phyloP scores from a whole-genome alignment of 2,888 invertebrate genomes.

The Tipula vernalis region DNA sequence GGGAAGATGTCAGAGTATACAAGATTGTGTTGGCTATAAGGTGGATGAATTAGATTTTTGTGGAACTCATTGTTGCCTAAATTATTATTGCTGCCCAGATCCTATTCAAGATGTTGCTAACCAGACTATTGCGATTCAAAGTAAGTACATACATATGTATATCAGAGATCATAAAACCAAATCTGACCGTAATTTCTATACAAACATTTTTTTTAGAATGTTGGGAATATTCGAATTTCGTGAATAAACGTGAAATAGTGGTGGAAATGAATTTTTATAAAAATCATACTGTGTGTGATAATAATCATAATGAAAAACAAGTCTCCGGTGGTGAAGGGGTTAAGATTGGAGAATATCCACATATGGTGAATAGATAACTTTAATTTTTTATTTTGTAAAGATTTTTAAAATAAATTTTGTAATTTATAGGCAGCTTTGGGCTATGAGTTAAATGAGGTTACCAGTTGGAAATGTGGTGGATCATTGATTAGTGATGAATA shows the following conservation, averaged over 20 bases:
- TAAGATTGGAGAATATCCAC: not conserved
- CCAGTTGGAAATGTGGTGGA: not conserved
- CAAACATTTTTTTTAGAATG: not conserved
- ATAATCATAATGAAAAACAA: not conserved
- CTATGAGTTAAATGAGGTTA: not conserved
- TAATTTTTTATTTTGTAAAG: not conserved
- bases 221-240: not conserved
- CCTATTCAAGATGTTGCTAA: not conserved
- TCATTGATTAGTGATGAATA: not conserved
- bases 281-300: not conserved
- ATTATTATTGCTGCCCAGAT: not conserved
- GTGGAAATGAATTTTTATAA: not conserved
- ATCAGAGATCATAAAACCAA: not conserved
- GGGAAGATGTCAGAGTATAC: not conserved
- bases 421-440: not conserved
- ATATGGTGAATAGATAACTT: not conserved
- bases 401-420: not conserved
- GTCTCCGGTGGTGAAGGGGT: not conserved
- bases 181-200: not conserved
- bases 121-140: not conserved
- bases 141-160: no score
- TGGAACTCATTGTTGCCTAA: not conserved
- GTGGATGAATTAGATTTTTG: not conserved
- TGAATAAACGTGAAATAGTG: not conserved
- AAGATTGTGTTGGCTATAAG: not conserved